phyloP scores from a whole-genome alignment of 23 tunicate species.

The Pegea sp. region DNA sequence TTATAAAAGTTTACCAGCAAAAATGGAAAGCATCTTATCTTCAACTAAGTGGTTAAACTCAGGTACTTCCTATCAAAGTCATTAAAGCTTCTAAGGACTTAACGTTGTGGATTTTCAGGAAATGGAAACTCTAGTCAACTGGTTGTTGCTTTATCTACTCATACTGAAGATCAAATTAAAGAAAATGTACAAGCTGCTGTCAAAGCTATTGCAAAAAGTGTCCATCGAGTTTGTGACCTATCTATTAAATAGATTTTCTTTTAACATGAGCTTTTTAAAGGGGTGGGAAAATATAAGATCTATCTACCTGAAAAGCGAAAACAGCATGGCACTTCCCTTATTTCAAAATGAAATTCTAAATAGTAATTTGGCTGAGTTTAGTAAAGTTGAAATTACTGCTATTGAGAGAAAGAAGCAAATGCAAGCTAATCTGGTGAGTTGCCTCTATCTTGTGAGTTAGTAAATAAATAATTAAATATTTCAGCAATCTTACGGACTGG shows the following conservation, averaged over 20 bases:
- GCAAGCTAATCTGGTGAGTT: too few species aligned
- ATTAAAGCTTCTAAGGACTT: too few species aligned
- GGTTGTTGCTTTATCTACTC: conserved; percentile 1
- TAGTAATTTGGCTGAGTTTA: too few species aligned
- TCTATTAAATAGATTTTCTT: background rate
- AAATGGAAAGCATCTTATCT: too few species aligned
- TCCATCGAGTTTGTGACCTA: background rate
- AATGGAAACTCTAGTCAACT: conserved; percentile 14
- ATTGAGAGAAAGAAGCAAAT: too few species aligned
- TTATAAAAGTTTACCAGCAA: too few species aligned
- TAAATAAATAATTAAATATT: too few species aligned
- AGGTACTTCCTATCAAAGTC: too few species aligned
- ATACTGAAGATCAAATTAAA: conserved; percentile 3
- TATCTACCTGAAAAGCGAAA: conserved; percentile 3
- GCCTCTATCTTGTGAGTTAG: too few species aligned
- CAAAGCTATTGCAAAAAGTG: background rate
- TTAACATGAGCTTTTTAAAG: background rate
- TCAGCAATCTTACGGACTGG: too few species aligned
- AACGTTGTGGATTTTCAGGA: too few species aligned
- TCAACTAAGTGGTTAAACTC: conserved; percentile 12
- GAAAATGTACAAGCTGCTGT: conserved; percentile 11
- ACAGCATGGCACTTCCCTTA: conserved; percentile 11
- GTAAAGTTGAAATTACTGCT: too few species aligned
- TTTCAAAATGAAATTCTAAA: background rate
- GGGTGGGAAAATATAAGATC: conserved; percentile 21